Evolutionary conservation across 2,888 invertebrate species (phyloP), one percentile per base, ranked within the genome.

Genomic region (Anorthoa munda): DNA sequence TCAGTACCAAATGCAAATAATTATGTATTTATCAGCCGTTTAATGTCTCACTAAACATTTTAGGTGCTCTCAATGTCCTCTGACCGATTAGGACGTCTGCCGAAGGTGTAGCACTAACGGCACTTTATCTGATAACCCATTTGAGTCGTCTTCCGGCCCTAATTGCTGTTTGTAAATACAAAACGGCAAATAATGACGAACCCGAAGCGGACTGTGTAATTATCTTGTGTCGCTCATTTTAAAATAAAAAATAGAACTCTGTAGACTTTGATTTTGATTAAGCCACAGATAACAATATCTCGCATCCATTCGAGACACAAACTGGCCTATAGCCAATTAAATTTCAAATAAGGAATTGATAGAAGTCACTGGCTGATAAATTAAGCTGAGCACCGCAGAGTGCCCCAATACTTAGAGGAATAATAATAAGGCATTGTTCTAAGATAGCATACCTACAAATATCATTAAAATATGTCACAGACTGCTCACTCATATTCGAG

Each of bases 81-180:
- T 87, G 86, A 80, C 89, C 85, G 88, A 90, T 92, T 90, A 90
- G 85, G 83, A 83, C 81, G 90, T 90, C 90, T 87, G 88, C 78
- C 77, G 70, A 89, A 91, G 89, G 89, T 85, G 89, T 88, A 85
- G 65, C 82, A 59, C 65, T 85, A 90, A 90, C 93, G 91, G 92
- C 86, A 87, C 88, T 85, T 92, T 94, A 93, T 93, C 93, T 83
- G 93, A 93, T 93, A 93, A 90, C 85, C 87, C 79, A 86, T 88
- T 88, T 88, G 83, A 72, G 86, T 85, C 83, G 79, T 86, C 86
- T 93, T 94, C 93, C 93, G 94, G 92, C 85, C 92, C 87, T 87
- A 92, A 92, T 92, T 88, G 85, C 85, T 86, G 85, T 89, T 91
- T 88, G 85, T 88, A 91, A 79, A 77, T 90, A 91, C 89, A 89